Base-by-base conservation (phyloP, 1,140 invertebrate species). In the Elymnias hypermnestra region DNA sequence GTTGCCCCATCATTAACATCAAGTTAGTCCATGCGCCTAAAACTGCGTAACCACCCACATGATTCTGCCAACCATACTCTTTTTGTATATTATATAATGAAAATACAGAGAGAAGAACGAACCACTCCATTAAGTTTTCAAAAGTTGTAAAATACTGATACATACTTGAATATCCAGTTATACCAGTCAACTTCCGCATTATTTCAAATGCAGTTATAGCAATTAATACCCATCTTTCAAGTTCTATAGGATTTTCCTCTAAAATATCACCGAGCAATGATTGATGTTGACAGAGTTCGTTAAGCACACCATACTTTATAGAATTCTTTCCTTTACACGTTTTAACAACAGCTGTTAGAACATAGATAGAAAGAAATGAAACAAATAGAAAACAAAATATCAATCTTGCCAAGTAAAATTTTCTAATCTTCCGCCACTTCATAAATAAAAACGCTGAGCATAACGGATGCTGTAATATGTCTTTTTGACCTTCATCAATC, bases 361-460 rank as follows among this genome's bases (percentile, higher is more conserved):
- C 88, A 49, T 89, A 90, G 1, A 87, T 89, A 1, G 89, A 89
- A 60, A 90, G 76, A 45, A 88, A 89, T 5, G 88, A 78, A 8
- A 90, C 89, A 43, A 89, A 90, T 22, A 91, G 64, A 3, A 89
- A 87, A 60, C 89, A 91, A 31, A 91, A 87, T 5, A 91, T 75
- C 15, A 91, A 83, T 53, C 88, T 84, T n/a, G 88, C 81, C 1
- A 91, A 65, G 72, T 91, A 91, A 55, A 91, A 90, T 50, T 89
- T 90, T 31, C 90, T 83, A 51, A 92, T 90, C 57, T 90, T 91
- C 33, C 89, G 85, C 91, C 91, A 92, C 56, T 91, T 91, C 43
- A 91, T 84, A 54, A 90, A 88, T 5, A 91, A 63, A 56, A 91
- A 91, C 0, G 89, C 89, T 56, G 89, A 89, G 9, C 90, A 89